A percentile compares a stretch with the other conserved stretches of the same genome.
Evolutionary conservation across 2,888 invertebrate species (phyloP).

Genomic region (Pinctada fucata): DNA sequence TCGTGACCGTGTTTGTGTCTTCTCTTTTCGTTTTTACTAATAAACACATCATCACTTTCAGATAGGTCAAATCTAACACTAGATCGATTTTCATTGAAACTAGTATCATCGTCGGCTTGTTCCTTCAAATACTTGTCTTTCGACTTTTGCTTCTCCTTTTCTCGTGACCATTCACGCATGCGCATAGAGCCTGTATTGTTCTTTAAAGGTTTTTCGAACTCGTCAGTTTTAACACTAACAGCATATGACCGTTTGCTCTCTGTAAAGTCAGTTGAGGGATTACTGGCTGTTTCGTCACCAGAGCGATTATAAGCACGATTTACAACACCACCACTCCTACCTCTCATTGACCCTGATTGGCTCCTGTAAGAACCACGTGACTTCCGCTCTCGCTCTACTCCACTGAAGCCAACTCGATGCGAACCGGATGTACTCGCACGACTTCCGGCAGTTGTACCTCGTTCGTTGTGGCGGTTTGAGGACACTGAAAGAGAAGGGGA

Average conservation of each 20-base stretch:
- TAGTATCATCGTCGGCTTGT: background rate
- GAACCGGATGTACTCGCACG: conserved; percentile 12
- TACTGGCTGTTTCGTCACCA: background rate
- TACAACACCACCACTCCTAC: background rate
- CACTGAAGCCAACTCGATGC: conserved; percentile 4
- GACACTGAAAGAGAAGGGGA: background rate
- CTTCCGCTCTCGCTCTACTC: background rate
- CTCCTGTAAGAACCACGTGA: conserved; percentile 5
- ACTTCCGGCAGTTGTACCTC: background rate
- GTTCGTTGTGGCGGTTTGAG: background rate
- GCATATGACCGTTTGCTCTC: conserved; percentile 17
- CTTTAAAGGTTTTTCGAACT: too few relatives aligned
- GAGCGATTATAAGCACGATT: conserved; percentile 1
- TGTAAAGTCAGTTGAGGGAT: conserved; percentile 4
- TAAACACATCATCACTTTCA: background rate
- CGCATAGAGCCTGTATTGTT: background rate
- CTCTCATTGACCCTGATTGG: background rate
- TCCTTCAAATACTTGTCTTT: background rate
- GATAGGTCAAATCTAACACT: conserved; percentile 8
- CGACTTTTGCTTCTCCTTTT: background rate
- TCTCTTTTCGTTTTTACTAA: background rate
- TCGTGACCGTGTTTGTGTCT: too few relatives aligned
- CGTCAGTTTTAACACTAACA: conserved; percentile 1
- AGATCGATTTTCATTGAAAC: background rate
- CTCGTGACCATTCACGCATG: conserved; percentile 6